Evolutionary conservation across 2,888 invertebrate species (phyloP).

Genomic region (Polydrusus cervinus): DNA sequence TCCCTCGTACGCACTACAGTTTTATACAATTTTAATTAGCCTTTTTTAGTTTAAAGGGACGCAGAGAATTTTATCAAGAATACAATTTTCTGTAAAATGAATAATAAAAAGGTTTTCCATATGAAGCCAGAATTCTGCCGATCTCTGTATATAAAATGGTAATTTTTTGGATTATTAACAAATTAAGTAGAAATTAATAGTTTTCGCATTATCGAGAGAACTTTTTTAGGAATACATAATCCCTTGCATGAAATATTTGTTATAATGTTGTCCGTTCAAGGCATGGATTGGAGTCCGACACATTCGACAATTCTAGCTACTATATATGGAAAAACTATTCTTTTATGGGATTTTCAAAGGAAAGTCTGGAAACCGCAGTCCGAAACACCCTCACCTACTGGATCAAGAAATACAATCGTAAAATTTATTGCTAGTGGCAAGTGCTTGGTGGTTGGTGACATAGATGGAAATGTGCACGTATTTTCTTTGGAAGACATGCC

Average conservation of each 20-base stretch:
- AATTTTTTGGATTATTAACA: too few relatives aligned
- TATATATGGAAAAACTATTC: constrained; percentile 78
- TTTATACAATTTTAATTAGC: too few relatives aligned
- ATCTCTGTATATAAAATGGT: too few relatives aligned
- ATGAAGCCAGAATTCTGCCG: too few relatives aligned
- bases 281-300: constrained; percentile 82
- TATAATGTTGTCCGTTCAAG: constrained; percentile 72
- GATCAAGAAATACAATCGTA: constrained; percentile 73
- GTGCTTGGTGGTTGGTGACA: constrained; percentile 75
- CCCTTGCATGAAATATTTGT: constrained; percentile 73
- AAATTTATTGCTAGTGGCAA: constrained; percentile 80
- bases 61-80: too few relatives aligned
- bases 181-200: too few relatives aligned
- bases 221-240: constrained; percentile 68
- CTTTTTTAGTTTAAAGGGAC: too few relatives aligned
- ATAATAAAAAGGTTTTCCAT: too few relatives aligned
- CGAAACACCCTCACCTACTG: constrained; percentile 73
- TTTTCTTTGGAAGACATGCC: constrained; percentile 85
- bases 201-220: too few relatives aligned
- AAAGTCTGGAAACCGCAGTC: constrained; percentile 82
- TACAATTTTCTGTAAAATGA: too few relatives aligned
- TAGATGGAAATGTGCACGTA: constrained; percentile 79
- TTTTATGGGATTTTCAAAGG: constrained; percentile 86
- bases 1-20: too few relatives aligned
- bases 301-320: constrained; percentile 84